A percentile compares a stretch with the other conserved stretches of the same genome.
phyloP scores from a whole-genome alignment of 1,140 invertebrate species.

The Drosophila fuyamai region DNA sequence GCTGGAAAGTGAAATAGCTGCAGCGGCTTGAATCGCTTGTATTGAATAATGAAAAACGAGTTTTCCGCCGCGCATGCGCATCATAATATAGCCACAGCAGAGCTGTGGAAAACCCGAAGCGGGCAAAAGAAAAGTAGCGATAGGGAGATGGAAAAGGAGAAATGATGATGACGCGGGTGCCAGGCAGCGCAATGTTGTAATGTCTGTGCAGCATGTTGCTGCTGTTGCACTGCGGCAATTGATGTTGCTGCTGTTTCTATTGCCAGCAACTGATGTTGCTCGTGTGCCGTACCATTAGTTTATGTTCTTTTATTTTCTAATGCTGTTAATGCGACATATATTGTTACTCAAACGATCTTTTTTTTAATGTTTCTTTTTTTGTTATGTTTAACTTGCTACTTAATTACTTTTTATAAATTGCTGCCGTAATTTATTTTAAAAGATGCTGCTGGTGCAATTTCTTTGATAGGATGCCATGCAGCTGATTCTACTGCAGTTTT shows the following conservation, averaged over 20 bases:
- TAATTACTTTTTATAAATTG: not conserved
- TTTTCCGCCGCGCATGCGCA: conserved; percentile 74
- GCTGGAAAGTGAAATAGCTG: conserved; percentile 77
- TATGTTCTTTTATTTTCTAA: conserved; percentile 3
- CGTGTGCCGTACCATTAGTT: conserved; percentile 4
- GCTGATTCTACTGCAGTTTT: not conserved
- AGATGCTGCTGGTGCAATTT: not conserved
- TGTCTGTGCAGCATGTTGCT: conserved; percentile 49
- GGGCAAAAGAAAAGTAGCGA: conserved; percentile 5
- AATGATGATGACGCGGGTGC: conserved; percentile 52
- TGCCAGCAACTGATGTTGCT: not conserved
- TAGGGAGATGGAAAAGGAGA: conserved; percentile 19
- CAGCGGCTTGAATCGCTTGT: conserved; percentile 45
- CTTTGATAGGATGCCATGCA: not conserved
- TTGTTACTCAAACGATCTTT: not conserved
- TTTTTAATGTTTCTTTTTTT: not conserved
- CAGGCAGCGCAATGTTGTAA: conserved; percentile 71
- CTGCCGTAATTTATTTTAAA: not conserved
- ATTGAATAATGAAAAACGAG: conserved; percentile 81
- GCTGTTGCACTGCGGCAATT: conserved; percentile 2
- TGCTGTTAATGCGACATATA: not conserved
- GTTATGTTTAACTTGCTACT: not conserved
- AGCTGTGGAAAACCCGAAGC: conserved; percentile 71
- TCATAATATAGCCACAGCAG: conserved; percentile 46
- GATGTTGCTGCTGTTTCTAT: not conserved